Evolutionary conservation across 2,113 vertebrate genomes (phyloP), one percentile per base, ranked within the genome.

Genomic region (Alethe diademata): DNA sequence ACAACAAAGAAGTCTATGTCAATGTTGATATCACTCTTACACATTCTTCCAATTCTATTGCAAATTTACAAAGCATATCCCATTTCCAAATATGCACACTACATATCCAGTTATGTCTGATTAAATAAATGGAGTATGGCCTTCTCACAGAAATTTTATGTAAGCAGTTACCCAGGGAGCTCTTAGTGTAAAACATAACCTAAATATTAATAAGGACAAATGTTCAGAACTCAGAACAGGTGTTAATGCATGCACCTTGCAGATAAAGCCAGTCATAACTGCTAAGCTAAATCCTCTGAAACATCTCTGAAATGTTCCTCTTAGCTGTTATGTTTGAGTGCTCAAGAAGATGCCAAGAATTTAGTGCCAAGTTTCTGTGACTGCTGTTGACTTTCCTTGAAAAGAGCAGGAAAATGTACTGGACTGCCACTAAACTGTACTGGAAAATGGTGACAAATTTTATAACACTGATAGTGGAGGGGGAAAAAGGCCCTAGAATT

Each of bases 151-250:
- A 71, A 78, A 85, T 58, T 79, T 83, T 83, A 50, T 80, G 51
- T n/a, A 60, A 45, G 9, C 40, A 40, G 78, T 88, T 88, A 72
- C 7, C 14, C 24, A 83, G 36, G 71, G 50, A 95, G 45, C 53
- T 67, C 50, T 83, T 76, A 95, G 23, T 26, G 45, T 83, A 86
- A 93, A 88, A 73, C n/a, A 18, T 69, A 69, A 86, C 14, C 36
- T 93, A 92, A 83, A 88, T 73, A 88, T 95, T 93, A 86, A 86
- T 69, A 69, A 86, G 58, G 11, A 79, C 50, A 90, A 92, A 76
- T 45, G 50, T 79, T 86, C 62, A 65, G 36, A 86, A n/a, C 53
- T 14, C 31, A n/a, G 86, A 86, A 61, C 33, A 79, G 47, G 15
- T 90, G 51, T 66, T 66, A 87, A 78, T 56, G 25, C 35, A 78